These are phyloP conservation scores for Acanthis flammea DNA, from an alignment of 2,797 vertebrate genomes.

Conservation along the genomic window DNA sequence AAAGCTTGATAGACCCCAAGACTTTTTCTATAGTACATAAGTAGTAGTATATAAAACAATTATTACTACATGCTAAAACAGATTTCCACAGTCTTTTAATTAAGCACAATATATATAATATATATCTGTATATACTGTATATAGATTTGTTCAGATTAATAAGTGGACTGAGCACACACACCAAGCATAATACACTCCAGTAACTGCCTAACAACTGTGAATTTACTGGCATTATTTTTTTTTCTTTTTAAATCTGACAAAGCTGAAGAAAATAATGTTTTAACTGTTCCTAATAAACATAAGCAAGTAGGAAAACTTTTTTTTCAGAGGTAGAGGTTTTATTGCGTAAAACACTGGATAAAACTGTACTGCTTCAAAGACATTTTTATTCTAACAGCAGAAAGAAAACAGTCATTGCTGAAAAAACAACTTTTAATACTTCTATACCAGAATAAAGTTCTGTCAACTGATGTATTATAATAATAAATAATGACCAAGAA, in stretches of 20 bases:
- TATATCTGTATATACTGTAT: slow-evolving; percentile 44
- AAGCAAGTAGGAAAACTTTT: slow-evolving; percentile 69
- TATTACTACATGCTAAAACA: slow-evolving; percentile 65
- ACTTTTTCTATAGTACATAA: slow-evolving; percentile 33
- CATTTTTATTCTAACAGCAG: slow-evolving; percentile 85
- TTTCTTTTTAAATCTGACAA: slow-evolving; percentile 18
- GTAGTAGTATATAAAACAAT: slow-evolving; percentile 62
- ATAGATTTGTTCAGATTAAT: slow-evolving; percentile 51
- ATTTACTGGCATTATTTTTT: slow-evolving; percentile 43
- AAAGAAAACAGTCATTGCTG: slow-evolving; percentile 85
- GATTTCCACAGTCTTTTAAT: slow-evolving; percentile 69
- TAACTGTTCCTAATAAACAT: slow-evolving; percentile 59
- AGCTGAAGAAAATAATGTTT: slow-evolving; percentile 32
- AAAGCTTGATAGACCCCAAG: slow-evolving; percentile 41
- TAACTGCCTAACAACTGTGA: slow-evolving; percentile 65
- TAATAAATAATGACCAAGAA: slow-evolving; percentile 93
- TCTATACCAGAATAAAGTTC: slow-evolving; percentile 87
- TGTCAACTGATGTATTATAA: slow-evolving; percentile 84
- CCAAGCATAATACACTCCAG: slow-evolving; percentile 36
- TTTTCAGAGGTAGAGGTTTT: slow-evolving; percentile 88
- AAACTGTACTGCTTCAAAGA: slow-evolving; percentile 87
- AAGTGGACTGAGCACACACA: slow-evolving; percentile 21
- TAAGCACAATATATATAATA: slow-evolving; percentile 67
- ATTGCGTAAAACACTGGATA: slow-evolving; percentile 88
- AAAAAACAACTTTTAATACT: slow-evolving; percentile 85